Percentiles rank a stretch among this genome's conserved stretches.
Evolutionary conservation across 2,797 vertebrate genomes (phyloP).

Genomic region (Eulemur albifrons): DNA sequence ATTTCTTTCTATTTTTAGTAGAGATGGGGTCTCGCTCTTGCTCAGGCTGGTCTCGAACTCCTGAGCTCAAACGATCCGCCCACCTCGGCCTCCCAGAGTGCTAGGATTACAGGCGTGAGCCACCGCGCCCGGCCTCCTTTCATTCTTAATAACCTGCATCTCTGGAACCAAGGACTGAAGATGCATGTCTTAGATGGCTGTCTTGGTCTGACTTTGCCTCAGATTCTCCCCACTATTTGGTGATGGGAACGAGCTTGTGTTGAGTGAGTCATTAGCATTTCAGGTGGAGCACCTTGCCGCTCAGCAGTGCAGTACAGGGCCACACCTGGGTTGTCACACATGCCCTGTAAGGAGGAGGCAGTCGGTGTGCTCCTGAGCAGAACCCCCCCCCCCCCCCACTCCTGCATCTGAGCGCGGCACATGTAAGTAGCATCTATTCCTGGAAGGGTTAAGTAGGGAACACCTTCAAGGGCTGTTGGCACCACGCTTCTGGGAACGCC

Average conservation of each 20-base stretch:
- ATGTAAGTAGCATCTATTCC: background rate
- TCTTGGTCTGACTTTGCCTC: background rate
- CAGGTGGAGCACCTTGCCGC: background rate
- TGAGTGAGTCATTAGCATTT: background rate
- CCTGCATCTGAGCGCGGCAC: background rate
- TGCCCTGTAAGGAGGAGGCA: background rate
- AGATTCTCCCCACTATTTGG: background rate
- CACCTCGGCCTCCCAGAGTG: too few species aligned
- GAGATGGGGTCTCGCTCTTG: too few species aligned
- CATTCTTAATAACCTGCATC: background rate
- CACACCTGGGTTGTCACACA: background rate
- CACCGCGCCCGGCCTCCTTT: background rate
- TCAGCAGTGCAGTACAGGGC: background rate
- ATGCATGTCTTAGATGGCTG: background rate
- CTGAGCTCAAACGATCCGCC: too few species aligned
- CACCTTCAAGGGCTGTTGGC: background rate
- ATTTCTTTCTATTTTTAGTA: too few species aligned
- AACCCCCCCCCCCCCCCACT: background rate
- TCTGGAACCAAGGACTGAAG: background rate
- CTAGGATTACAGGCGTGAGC: too few species aligned
- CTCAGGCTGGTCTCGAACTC: too few species aligned
- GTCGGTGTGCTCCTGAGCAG: background rate
- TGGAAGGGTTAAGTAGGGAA: background rate
- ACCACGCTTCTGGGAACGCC: fast-evolving
- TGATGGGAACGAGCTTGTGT: background rate